Evolutionary conservation across 1,140 invertebrate species (phyloP), one percentile per base, ranked within the genome.

Genomic region (Ceratina australensis): DNA sequence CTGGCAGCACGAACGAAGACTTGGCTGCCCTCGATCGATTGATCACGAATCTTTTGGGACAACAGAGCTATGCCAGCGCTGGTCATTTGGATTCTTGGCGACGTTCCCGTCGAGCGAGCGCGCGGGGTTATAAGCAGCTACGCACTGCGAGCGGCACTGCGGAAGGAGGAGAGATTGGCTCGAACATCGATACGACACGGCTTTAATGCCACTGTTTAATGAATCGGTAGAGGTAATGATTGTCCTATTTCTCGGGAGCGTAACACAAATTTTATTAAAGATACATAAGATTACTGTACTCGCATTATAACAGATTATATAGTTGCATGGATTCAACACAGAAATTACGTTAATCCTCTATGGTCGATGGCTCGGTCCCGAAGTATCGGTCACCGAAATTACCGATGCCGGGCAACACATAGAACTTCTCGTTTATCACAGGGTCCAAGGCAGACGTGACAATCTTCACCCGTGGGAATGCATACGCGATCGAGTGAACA

Each of bases 311-410:
- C 22, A 57, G 26, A 81, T 68, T 69, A 68, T 71, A 79, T 69
- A 64, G 50, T 3, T 54, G 54, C 22, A 20, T 71, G 47, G 16
- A 66, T 3, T 63, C 49, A 22, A 56, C 50, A 66, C 13, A 50
- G 22, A 78, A 26, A 61, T 72, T 65, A 47, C 18, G 12, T 87
- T 85, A 89, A 63, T 90, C 89, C 18, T 87, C 79, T 7, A 79
- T 72, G 7, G 82, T 61, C 0, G 94, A 93, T 33, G 96, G 96
- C 87, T 99, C 98, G 3, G 98, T 99, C 24, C 99, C 99, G 93
- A 99, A 99, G 92, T 99, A 99, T 64, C 99, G 93, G 91, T 99
- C 98, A 26, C 98, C 99, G 93, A 99, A 99, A 92, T 99, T 99
- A 5, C 98, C 98, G 84, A 99, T 99, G 20, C 99, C 99, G 3